Evolutionary conservation across 35 echinoderm and acorn worm species (phyloP), one percentile per base, ranked within the genome.

Genomic region (Hemicentrotus pulcherrimus): DNA sequence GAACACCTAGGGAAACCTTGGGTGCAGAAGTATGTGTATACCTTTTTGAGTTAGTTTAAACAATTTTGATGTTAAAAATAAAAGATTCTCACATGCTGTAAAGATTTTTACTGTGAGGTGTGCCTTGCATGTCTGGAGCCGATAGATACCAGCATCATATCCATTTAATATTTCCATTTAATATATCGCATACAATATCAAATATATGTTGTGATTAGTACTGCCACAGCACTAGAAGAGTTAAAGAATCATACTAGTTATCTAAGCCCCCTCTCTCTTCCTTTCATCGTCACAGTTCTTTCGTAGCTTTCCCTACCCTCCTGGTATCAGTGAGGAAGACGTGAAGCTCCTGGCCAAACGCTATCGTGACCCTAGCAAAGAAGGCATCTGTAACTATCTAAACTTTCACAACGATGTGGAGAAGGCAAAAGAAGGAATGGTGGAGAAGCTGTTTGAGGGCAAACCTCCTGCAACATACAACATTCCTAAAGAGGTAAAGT

Each of bases 381-480:
- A 97, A 33, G 96, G 95, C 55, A 96, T 99, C 19, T 96, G 97
- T 31, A 97, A 97, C 94, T 99, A 99, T 65, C 96, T 99, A 31
- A 99, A 99, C 89, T 97, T 99, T 61, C 97, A 99, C 95, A 96
- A 97, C 85, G 98, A 99, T 59, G 95, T 99, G 0, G 98, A 99
- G 58, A 95, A 70, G 22, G 95, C 95, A 86, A 97, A 99, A 92
- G 95, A 78, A 4, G 95, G 86, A 31, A 78, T 97, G n/a, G 96
- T 95, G 35, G 98, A 99, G 28, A 94, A 95, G 28, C 94, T 97
- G 1, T 96, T 97, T 96, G 96, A 95, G 85, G 86, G 58, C 12
- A 48, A 94, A 50, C 96, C 97, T 47, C 94, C 94, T 48, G 95
- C 89, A 94, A 94, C 94, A 11, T 99, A 99, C 61, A 99, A 99